These are phyloP conservation scores for Sarcophilus harrisii DNA, from an alignment of 2,797 vertebrate genomes.

Conservation along the genomic window DNA sequence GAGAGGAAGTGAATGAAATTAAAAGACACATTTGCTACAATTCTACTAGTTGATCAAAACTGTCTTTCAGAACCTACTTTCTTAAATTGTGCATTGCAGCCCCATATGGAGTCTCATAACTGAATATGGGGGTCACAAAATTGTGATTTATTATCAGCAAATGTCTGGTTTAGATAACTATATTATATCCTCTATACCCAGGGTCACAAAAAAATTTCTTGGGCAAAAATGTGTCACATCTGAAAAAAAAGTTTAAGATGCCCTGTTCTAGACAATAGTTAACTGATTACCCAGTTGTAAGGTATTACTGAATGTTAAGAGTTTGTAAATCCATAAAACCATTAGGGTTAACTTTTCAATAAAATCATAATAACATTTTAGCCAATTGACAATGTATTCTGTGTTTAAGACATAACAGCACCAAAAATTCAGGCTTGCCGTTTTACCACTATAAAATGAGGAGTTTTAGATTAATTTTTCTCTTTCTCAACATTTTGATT, in stretches of 20 bases:
- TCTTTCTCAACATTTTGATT: background rate
- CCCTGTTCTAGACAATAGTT: no score
- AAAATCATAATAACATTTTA: slow-evolving; percentile 13
- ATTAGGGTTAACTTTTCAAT: background rate
- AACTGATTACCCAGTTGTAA: background rate
- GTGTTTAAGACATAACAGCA: background rate
- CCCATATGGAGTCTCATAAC: no score
- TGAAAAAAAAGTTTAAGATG: no score
- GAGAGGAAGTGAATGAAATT: slow-evolving; percentile 4
- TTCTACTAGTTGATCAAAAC: background rate
- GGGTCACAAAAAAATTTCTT: no score
- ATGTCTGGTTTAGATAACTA: no score
- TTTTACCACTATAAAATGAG: background rate
- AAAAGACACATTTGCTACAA: background rate
- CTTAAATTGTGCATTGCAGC: no score
- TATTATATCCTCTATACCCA: no score
- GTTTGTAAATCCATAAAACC: background rate
- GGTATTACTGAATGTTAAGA: background rate
- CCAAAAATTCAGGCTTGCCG: background rate
- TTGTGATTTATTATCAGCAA: no score
- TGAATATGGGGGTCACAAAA: no score
- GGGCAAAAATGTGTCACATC: no score
- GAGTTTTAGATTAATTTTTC: background rate
- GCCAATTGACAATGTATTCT: background rate
- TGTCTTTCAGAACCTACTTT: background rate